Evolutionary conservation across 2,113 vertebrate species (phyloP).

Genomic region (Eretmodus cyanostictus): DNA sequence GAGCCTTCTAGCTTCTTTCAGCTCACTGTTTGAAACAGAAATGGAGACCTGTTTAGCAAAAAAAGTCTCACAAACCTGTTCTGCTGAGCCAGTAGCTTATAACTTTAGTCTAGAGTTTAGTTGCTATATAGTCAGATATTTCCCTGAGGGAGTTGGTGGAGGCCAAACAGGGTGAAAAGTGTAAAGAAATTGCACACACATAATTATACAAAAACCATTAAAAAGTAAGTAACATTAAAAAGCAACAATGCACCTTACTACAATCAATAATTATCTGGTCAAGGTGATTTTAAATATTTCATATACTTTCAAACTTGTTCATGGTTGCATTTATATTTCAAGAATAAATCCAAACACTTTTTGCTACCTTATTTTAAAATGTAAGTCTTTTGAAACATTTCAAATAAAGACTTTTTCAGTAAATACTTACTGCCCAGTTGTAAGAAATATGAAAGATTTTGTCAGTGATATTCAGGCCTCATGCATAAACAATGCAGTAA

Average conservation of each 20-base stretch:
- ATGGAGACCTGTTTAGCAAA: neutral
- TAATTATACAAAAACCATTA: neutral
- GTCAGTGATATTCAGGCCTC: neutral
- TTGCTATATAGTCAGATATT: neutral
- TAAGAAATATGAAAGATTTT: neutral
- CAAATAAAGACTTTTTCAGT: neutral
- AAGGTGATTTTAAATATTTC: neutral
- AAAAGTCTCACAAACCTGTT: neutral
- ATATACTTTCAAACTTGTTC: neutral
- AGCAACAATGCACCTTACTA: neutral
- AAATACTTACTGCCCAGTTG: neutral
- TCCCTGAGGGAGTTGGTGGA: neutral
- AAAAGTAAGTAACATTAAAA: neutral
- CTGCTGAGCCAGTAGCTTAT: neutral
- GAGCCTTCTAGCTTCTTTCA: neutral
- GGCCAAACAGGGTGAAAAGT: neutral
- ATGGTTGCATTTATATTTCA: neutral
- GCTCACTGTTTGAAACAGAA: neutral
- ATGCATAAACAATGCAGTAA: neutral
- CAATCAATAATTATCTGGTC: neutral
- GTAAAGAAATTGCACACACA: neutral
- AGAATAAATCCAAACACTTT: neutral
- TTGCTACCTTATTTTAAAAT: neutral
- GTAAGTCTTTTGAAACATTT: neutral
- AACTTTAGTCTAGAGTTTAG: neutral